Conservation (phyloP, 2,797 vertebrate genomes). For the Sebastes diaconus region DNA sequence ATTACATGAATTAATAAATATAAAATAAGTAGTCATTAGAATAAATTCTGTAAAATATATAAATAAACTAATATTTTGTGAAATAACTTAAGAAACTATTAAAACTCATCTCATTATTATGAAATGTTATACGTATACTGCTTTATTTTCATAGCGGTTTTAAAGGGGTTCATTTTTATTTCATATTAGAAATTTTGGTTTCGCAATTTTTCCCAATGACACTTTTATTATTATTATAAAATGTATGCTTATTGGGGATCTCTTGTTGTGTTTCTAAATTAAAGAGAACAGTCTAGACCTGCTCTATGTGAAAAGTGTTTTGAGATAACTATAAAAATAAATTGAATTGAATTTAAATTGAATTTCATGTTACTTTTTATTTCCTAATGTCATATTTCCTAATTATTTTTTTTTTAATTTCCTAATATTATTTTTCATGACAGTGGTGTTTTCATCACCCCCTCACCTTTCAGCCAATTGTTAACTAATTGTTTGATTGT, state of each 20-base stretch:
- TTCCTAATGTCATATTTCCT: not conserved
- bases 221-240: too few relatives aligned
- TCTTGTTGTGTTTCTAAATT: too few relatives aligned
- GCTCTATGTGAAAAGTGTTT: too few relatives aligned
- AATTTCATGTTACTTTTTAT: not conserved
- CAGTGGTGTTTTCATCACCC: not conserved
- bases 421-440: not conserved
- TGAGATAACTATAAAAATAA: too few relatives aligned
- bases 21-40: not conserved
- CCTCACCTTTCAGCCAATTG: too few relatives aligned
- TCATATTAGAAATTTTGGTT: not conserved
- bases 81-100: not conserved
- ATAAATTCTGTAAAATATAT: not conserved
- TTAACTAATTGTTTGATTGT: not conserved
- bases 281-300: too few relatives aligned
- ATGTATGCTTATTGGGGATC: too few relatives aligned
- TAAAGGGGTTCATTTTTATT: not conserved
- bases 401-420: not conserved
- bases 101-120: not conserved
- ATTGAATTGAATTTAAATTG: too few relatives aligned
- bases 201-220: not conserved
- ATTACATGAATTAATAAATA: not conserved
- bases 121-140: not conserved
- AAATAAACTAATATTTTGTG: not conserved
- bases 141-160: not conserved